Evolutionary conservation across 2,113 vertebrate species (phyloP), one percentile per base, ranked within the genome.

Genomic region (Rallus limicola): DNA sequence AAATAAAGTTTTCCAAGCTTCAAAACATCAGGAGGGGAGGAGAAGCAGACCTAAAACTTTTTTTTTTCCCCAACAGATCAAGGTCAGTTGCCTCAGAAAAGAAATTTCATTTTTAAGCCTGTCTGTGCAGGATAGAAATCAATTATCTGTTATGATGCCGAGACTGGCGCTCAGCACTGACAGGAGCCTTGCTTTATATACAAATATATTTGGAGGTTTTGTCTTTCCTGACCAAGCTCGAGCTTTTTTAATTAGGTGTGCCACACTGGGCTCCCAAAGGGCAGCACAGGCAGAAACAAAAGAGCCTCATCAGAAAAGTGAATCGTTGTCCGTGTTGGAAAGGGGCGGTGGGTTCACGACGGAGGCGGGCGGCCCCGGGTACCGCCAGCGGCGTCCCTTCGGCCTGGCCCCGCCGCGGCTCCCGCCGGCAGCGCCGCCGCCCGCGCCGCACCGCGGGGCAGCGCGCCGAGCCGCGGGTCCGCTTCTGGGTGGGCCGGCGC

Each of bases 101-200:
- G 55, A 93, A 91, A 94, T 85, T 85, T 93, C 58, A 92, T 95
- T 95, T 97, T 90, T 79, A 96, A 95, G 90, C 75, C 84, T 93
- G 85, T 77, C 93, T 94, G 82, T 92, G 64, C 50, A 92, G 59
- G 82, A 86, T 88, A 94, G 85, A 92, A 90, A 95, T 95, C 92
- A 96, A 82, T 94, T 96, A 79, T 76, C 38, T 87, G 48, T 82
- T 71, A 68, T 13, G 91, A 71, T 92, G 83, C 76, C 84, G 72
- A 81, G 64, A 56, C 25, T 7, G 3, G 64, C 0, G 1, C 53
- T 81, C 65, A 95, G 81, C 55, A 31, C 93, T 85, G 93, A 76
- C 90, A 87, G 81, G 14, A 95, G 40, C 74, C 56, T 90, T 78
- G 76, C 29, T 31, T 46, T 71, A 67, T 78, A 86, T 36, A 93